Evolutionary conservation across 2,888 invertebrate genomes (phyloP), one percentile per base, ranked within the genome.

Genomic region (Agrochola circellaris): DNA sequence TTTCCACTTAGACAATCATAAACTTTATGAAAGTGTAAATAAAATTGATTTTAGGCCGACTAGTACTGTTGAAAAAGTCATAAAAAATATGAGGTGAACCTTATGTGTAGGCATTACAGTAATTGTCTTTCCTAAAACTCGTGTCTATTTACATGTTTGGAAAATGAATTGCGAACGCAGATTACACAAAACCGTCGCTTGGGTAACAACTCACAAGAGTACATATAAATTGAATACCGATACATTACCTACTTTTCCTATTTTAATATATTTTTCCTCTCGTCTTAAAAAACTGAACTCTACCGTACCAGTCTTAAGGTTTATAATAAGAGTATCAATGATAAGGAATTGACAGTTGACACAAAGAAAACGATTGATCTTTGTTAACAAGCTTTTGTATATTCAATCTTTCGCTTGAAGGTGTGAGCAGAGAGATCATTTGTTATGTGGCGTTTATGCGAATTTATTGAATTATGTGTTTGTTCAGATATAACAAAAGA

Each of bases 311-410:
- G 3, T 0, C 1, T n/a, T 42, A 81, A 76, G 75, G 61, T 77
- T 64, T 15, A 64, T 45, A 87, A 72, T 80, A 5, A 1, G 54
- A n/a, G 64, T n/a, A 26, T 8, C 15, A 17, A n/a, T 56, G 6
- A 20, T 38, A 77, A 38, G 60, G 56, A 77, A 74, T 78, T 66
- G 66, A 38, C 73, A 77, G 75, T 79, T 64, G 42, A 69, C 73
- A 64, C 9, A 26, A 26, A 84, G 75, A 84, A 82, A 87, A 81
- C 77, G 75, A 87, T 83, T 78, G 85, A 87, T 73, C 86, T 79
- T 83, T 85, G 87, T 85, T 87, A 81, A 70, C 61, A 67, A 67
- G 75, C 85, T 75, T 89, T 87, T 88, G 85, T 88, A 79, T 79
- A 79, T 84, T 85, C 77, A 87, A 81, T 87, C 87, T 87, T 72